Conservation (phyloP, 2,888 invertebrate genomes). For the Hemithea aestivaria region DNA sequence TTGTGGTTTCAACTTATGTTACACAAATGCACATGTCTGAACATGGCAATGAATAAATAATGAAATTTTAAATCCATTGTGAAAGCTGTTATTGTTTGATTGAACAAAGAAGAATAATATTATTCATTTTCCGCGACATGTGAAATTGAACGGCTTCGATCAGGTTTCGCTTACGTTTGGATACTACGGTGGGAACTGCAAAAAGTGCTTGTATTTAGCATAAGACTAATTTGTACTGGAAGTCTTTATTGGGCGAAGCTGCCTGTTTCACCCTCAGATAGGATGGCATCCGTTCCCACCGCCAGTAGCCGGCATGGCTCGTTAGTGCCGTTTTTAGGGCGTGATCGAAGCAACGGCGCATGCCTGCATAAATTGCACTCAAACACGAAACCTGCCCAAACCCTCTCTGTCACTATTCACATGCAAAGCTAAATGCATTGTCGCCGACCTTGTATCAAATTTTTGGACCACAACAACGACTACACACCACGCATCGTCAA, state of each 20-base stretch:
- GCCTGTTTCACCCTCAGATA: slow-evolving; percentile 40
- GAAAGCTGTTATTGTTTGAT: slow-evolving; percentile 23
- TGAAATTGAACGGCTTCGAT: slow-evolving; percentile 24
- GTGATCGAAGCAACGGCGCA: slow-evolving; percentile 70
- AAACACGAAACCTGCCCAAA: slow-evolving; percentile 46
- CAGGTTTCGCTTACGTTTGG: slow-evolving; percentile 17
- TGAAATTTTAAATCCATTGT: slow-evolving; percentile 15
- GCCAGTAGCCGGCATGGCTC: slow-evolving; percentile 48
- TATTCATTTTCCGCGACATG: slow-evolving; percentile 17
- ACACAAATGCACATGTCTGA: slow-evolving; percentile 18
- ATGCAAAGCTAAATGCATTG: slow-evolving; percentile 31
- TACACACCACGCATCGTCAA: slow-evolving; percentile 20
- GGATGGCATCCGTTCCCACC: slow-evolving; percentile 65
- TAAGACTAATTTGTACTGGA: slow-evolving; percentile 27
- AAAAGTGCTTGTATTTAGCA: neutral
- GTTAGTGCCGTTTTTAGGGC: slow-evolving; percentile 72
- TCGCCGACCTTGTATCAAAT: slow-evolving; percentile 55
- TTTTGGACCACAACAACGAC: slow-evolving; percentile 43
- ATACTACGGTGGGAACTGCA: slow-evolving; percentile 5
- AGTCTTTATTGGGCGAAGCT: slow-evolving; percentile 38
- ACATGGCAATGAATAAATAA: slow-evolving; percentile 16
- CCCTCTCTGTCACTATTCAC: slow-evolving; percentile 33
- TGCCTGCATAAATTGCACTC: slow-evolving; percentile 69
- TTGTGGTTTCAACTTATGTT: slow-evolving; percentile 12
- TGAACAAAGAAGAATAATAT: slow-evolving; percentile 16